Base-by-base conservation (phyloP, 2,797 vertebrate genomes). In the Pantherophis alleghaniensis region DNA sequence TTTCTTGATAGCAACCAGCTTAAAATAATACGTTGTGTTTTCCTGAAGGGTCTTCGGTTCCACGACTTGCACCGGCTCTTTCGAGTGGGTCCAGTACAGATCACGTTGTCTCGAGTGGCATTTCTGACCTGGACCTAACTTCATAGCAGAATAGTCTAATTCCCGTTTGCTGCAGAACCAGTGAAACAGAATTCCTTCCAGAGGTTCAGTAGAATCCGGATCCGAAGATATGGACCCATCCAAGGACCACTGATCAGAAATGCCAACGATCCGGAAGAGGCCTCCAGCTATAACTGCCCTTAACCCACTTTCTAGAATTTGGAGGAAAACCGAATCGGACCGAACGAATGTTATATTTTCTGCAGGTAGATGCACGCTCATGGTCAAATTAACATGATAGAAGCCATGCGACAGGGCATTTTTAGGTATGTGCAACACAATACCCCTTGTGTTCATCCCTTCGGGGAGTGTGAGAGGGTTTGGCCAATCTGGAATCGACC, bases 111-210 rank as follows among this genome's bases (percentile, higher is more conserved):
- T 0, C 0, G 95, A 94, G 55, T 96, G 96, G 61, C 98, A 98
- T 63, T n/a, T 94, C 0, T 93, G 88, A 74, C 18, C 32, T 0
- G 0, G 12, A 0, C 2, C 89, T 37, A 96, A 1, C 11, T 5
- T 51, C 92, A 96, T 94, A 0, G 1, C 55, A 2, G 6, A 0
- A 7, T 92, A 97, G 91, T 97, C 96, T 0, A 3, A 53, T 0
- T 0, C 0, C 0, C 95, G 42, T 42, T 91, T 97, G 91, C 97
- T 98, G 60, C 98, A 98, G 92, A 96, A 97, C 98, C 98, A 98
- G 5, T 89, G 94, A 93, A 97, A 98, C 0, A 0, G 57, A 4
- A 98, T 66, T 2, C 96, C 97, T 88, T 94, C 79, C 0, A 4
- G 61, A 0, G 90, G 83, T 7, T 87, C 51, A 3, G 16, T 2